Evolutionary conservation across 2,113 vertebrate species (phyloP).

Genomic region (Dissostichus mawsoni): DNA sequence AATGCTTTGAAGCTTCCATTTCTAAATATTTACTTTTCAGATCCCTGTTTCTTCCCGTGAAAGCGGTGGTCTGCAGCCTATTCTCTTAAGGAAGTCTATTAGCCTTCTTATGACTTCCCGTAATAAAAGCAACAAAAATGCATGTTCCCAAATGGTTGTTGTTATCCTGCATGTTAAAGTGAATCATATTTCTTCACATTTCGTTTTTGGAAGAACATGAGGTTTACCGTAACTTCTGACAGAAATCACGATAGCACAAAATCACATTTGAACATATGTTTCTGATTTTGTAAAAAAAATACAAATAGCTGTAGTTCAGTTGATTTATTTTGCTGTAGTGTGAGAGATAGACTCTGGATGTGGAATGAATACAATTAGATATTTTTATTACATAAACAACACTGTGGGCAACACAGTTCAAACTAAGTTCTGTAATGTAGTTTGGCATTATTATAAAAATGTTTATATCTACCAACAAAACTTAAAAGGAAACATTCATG

Average conservation of each 20-base stretch:
- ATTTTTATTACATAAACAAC: conserved; percentile 1
- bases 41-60: conserved; percentile 55
- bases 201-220: conserved; percentile 17
- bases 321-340: conserved; percentile 26
- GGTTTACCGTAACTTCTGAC: conserved; percentile 37
- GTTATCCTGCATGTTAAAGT: conserved; percentile 16
- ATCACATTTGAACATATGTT: conserved; percentile 32
- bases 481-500: conserved; percentile 10
- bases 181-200: conserved; percentile 7
- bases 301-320: conserved; percentile 28
- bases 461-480: conserved; percentile 20
- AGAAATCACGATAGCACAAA: conserved; percentile 24
- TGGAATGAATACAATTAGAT: conserved; percentile 31
- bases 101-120: conserved; percentile 53
- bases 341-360: conserved; percentile 13
- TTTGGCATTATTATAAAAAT: conserved; percentile 19
- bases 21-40: conserved; percentile 72
- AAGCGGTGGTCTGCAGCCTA: conserved; percentile 56
- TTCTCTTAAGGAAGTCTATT: conserved; percentile 41
- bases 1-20: conserved; percentile 66
- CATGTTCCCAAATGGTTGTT: conserved; percentile 26
- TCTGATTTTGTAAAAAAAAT: conserved; percentile 34
- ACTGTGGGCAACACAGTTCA: conserved; percentile 10
- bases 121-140: conserved; percentile 44
- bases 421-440: conserved; percentile 17